Base-by-base conservation (phyloP, 2,797 vertebrate species). In the Otus scops region DNA sequence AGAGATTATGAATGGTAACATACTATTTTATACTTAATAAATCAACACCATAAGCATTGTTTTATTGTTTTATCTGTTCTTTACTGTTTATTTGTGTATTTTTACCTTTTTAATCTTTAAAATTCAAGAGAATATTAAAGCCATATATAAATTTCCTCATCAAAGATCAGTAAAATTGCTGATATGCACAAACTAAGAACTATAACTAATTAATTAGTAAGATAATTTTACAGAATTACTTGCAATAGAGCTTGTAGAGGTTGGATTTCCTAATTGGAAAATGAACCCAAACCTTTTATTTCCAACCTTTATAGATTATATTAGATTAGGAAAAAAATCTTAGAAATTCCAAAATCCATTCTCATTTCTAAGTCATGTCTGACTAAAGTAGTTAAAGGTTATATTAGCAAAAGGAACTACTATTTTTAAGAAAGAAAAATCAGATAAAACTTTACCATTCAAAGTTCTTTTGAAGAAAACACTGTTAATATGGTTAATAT, bases 21-120 rank as follows among this genome's bases (percentile, higher is more conserved):
- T 70, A n/a, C 6, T 20, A 26, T 65, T 92, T 85, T 61, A 21
- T 28, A 38, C 8, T 39, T 28, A 82, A 53, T 36, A 75, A 41
- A 26, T 74, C 45, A 88, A 56, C 21, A 18, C 1, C 0, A 0
- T 43, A 60, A 27, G 2, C 45, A 11, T 6, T 54, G 2, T 13
- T 60, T 83, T 34, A 39, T 39, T 63, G 11, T 1, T 51, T 71
- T 88, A 38, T 26, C 2, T 43, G 8, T 30, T 64, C 6, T 83
- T 79, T 43, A 71, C 20, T 76, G 3, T 8, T 76, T 77, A 18
- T 78, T 85, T 41, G 7, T 7, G 4, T 59, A 43, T 70, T 43
- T 76, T 20, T 54, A 36, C 1, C 0, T 22, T 64, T 75, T 45
- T 36, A 54, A 7, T 18, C 12, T 86, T 69, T 60, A 77, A 54